Evolutionary conservation across 2,113 vertebrate genomes (phyloP).

Genomic region (Hystrix cristata): DNA sequence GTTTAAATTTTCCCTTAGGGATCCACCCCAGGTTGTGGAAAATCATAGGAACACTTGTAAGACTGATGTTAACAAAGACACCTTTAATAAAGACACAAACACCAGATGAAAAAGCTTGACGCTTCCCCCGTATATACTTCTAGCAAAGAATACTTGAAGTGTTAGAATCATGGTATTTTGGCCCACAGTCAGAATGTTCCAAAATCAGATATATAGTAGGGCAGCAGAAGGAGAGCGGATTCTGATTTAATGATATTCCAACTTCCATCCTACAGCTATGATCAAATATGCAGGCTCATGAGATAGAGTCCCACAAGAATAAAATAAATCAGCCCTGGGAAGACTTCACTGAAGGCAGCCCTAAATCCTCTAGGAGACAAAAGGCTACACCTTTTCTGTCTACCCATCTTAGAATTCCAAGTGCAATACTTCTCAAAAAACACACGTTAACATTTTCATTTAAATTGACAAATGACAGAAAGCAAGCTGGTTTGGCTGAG

Average conservation of each 20-base stretch:
- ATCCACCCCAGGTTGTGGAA: neutral
- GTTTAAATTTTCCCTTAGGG: neutral
- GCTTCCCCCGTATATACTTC: neutral
- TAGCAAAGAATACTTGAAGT: neutral
- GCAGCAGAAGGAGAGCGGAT: neutral
- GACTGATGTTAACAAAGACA: neutral
- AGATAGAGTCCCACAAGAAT: neutral
- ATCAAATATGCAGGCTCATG: neutral
- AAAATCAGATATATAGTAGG: neutral
- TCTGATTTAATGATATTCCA: neutral
- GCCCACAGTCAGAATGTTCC: neutral
- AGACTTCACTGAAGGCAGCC: neutral
- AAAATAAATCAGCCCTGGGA: conserved; percentile 40
- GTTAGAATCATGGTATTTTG: neutral
- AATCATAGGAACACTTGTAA: conserved; percentile 10
- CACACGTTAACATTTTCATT: conserved; percentile 54
- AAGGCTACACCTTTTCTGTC: neutral
- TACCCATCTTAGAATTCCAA: neutral
- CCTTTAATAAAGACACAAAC: conserved; percentile 52
- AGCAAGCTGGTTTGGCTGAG: conserved; percentile 16
- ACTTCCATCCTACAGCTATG: neutral
- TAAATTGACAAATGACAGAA: conserved; percentile 47
- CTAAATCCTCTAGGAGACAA: neutral
- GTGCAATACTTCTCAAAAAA: conserved; percentile 26
- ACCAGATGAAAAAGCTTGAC: neutral